A percentile compares a stretch with the other conserved stretches of the same genome.
These are phyloP conservation scores for Cyclophora albipunctata DNA, from an alignment of 2,888 invertebrate species.

Conservation along the genomic window DNA sequence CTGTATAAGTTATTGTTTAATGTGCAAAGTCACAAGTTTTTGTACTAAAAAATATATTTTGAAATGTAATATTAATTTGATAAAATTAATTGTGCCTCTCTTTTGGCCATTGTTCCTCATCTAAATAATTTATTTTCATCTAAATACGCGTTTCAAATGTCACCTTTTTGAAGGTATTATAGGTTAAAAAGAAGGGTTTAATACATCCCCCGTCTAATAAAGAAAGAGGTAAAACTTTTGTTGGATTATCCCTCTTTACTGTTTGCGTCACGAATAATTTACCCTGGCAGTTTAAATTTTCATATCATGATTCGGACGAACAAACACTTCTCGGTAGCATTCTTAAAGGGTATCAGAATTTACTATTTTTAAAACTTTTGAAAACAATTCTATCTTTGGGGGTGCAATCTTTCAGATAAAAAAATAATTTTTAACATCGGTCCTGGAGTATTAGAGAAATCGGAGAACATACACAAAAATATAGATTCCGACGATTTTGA, in stretches of 20 bases:
- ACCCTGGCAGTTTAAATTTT: conserved; percentile 8
- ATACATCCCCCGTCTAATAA: conserved; percentile 45
- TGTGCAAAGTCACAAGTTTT: no score
- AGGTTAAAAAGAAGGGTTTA: conserved; percentile 27
- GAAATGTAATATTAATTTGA: no score
- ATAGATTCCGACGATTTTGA: neutral
- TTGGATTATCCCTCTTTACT: conserved; percentile 66
- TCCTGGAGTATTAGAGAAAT: neutral
- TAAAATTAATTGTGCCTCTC: no score
- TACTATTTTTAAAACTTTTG: neutral
- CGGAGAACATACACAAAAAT: neutral
- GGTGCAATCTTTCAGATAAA: no score
- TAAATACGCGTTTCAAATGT: neutral
- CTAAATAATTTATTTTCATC: no score
- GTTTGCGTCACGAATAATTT: conserved; percentile 58
- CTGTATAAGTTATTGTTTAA: no score
- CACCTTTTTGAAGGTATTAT: conserved; percentile 1
- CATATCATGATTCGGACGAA: no score
- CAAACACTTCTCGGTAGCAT: no score
- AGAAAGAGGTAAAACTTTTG: conserved; percentile 54
- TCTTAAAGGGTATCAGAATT: no score
- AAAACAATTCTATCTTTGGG: neutral
- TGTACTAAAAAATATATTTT: no score
- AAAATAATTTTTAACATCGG: neutral
- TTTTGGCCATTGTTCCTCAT: no score